Evolutionary conservation across 1,140 invertebrate species (phyloP), one percentile per base, ranked within the genome.

Genomic region (Halesus radiatus): DNA sequence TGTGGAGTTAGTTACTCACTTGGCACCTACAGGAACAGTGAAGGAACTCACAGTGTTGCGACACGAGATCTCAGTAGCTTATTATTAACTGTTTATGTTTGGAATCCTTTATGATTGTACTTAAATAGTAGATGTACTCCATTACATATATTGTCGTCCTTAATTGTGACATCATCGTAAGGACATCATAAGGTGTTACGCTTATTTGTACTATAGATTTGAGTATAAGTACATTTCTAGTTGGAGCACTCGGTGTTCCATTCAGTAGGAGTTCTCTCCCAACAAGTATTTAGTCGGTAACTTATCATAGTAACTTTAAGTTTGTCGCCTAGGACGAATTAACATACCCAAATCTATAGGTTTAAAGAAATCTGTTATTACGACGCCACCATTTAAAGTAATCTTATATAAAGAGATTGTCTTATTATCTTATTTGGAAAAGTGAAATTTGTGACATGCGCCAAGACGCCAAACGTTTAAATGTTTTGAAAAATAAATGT

Each of bases 201-300:
- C 78, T 80, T 77, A 80, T 74, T 70, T 82, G 77, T 80, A 82
- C 53, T 56, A 82, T 82, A 82, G 78, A 72, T 80, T 76, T 73
- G 81, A 80, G 81, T 80, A 82, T 82, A 82, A 82, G 81, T 82
- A 82, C 66, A 80, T 79, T 73, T 45, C 70, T 82, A 82, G 80
- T 82, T 76, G 75, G 73, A 79, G 79, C 66, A 74, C 74, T 60
- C 18, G 74, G 78, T 52, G 80, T 79, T 76, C 77, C 60, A 45
- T 73, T 52, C 62, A 66, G 62, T 32, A 37, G 62, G 56, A 23
- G 56, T 23, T 60, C 68, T 10, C 23, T 72, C 68, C 45, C 45
- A 66, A 18, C 32, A 29, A 66, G 73, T 78, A 76, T 82, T 76
- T 82, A 82, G 80, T 82, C 80, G 66, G 60, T 82, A 68, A 82